Percentiles rank a stretch among this genome's conserved stretches.
phyloP scores from a whole-genome alignment of 1,140 invertebrate species.

The Mesaphorura yosii region DNA sequence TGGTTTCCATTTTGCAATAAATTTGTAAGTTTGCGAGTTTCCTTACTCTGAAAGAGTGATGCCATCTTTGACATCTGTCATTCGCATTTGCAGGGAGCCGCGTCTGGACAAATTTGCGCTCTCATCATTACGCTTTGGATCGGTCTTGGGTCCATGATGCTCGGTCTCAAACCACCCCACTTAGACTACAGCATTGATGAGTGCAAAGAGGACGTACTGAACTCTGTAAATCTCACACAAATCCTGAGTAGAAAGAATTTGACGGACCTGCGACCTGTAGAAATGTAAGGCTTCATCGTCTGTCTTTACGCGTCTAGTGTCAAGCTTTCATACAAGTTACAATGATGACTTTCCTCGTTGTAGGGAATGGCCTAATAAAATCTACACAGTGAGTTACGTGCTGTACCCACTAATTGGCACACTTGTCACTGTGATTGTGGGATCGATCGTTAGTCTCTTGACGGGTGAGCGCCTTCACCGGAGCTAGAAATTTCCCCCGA shows the following conservation, averaged over 20 bases:
- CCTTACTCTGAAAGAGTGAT: not conserved
- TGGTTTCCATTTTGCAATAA: constrained; percentile 28
- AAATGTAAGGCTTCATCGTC: not conserved
- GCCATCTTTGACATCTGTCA: not conserved
- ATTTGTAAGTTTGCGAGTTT: constrained; percentile 12
- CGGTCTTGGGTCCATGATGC: constrained; percentile 18
- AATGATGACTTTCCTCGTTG: not conserved
- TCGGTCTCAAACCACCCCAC: constrained; percentile 12
- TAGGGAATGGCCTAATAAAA: constrained; percentile 29
- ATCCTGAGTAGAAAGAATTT: not conserved
- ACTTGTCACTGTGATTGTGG: constrained; percentile 21
- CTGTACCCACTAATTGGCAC: constrained; percentile 28
- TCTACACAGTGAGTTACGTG: constrained; percentile 30
- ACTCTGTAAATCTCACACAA: constrained; percentile 12
- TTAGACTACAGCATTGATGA: constrained; percentile 21
- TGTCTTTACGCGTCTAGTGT: not conserved
- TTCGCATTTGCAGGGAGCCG: constrained; percentile 18
- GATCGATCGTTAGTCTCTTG: constrained; percentile 21
- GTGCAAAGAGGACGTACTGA: constrained; percentile 16
- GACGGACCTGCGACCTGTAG: not conserved
- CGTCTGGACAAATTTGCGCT: constrained; percentile 24
- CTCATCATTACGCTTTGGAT: constrained; percentile 27
- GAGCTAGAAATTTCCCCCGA: too few relatives aligned
- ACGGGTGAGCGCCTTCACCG: constrained; percentile 21
- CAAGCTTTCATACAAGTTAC: not conserved